A percentile compares a stretch with the other conserved stretches of the same genome.
phyloP scores from a whole-genome alignment of 2,113 vertebrate genomes.

The Oryzias javanicus region DNA sequence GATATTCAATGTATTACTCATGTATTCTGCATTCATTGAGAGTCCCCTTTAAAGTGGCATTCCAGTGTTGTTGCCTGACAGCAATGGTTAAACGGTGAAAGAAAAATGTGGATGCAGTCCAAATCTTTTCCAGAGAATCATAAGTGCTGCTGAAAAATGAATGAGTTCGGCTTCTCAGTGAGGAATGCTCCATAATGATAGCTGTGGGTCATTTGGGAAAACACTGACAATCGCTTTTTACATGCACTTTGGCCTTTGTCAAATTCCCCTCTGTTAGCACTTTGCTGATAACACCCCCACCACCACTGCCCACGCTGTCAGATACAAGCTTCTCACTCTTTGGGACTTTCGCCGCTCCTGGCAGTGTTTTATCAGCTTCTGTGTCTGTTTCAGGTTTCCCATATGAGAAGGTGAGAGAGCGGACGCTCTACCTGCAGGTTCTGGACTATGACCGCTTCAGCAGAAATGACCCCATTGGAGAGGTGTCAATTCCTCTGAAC shows the following conservation, averaged over 20 bases:
- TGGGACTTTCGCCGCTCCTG: slow-evolving; percentile 4
- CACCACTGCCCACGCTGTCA: slow-evolving; percentile 5
- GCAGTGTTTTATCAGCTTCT: slow-evolving; percentile 14
- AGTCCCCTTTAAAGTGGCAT: too few species aligned
- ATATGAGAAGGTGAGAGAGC: slow-evolving; percentile 97
- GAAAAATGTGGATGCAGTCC: slow-evolving; percentile 23
- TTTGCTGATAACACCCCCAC: slow-evolving; percentile 5
- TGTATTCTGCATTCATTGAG: too few species aligned
- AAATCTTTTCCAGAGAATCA: slow-evolving; percentile 17
- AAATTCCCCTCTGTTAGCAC: slow-evolving; percentile 18
- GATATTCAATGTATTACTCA: too few species aligned
- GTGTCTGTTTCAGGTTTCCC: slow-evolving; percentile 85
- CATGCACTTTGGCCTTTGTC: slow-evolving; percentile 33
- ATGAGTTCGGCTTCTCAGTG: slow-evolving; percentile 14
- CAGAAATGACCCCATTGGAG: slow-evolving; percentile 96
- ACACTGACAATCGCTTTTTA: slow-evolving; percentile 14
- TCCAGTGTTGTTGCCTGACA: slow-evolving; percentile 9
- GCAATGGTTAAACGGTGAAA: slow-evolving; percentile 2
- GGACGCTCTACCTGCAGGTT: slow-evolving; percentile 96
- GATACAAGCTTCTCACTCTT: slow-evolving; percentile 11
- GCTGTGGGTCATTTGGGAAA: slow-evolving; percentile 20
- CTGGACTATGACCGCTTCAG: slow-evolving; percentile 98
- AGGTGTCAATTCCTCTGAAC: slow-evolving; percentile 96
- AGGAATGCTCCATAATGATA: slow-evolving; percentile 24
- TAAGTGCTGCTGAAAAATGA: slow-evolving; percentile 24